Base-by-base conservation (phyloP, 2,797 vertebrate genomes). In the Catharus ustulatus region DNA sequence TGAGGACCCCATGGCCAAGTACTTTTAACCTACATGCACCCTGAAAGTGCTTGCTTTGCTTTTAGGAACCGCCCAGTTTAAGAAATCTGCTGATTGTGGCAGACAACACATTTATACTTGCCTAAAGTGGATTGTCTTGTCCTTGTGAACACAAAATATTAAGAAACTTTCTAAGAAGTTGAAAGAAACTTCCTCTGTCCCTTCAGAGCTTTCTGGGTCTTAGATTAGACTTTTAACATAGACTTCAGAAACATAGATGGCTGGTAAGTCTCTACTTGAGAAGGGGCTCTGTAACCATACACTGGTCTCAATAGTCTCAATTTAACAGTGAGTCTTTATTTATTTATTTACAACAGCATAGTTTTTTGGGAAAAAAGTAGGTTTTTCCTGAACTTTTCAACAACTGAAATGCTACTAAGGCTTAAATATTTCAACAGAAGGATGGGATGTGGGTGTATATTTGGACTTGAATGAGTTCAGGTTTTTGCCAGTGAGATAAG, bases 401-500 rank as follows among this genome's bases (percentile, higher is more conserved):
- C 12, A 61, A 18, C n/a, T 75, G n/a, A 66, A 84, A 78, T 32
- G 17, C 8, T 81, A 8, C 12, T 66, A 55, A 78, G 17, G 11
- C 22, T 88, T 64, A 58, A 90, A 63, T 59, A 85, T 27, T 90
- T 67, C 51, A 78, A 4, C 2, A 19, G 30, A 59, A 59, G 11
- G 4, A 8, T 48, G 19, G 7, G 4, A 1, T 11, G 2, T 2
- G 4, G 6, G 11, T 23, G 1, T 30, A 18, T 54, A 12, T 74
- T 75, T 40, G 11, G 3, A 58, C 13, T 59, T 62, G 4, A 2
- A 3, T 63, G 79, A 66, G 8, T 66, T 66, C 40, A 27, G 11
- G 8, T 17, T 76, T 87, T 76, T 66, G 16, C 32, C 10, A 13
- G 12, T 13, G 11, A 78, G 11, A 9, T 32, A 8, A 49, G 5